Evolutionary conservation across 2,113 vertebrate species (phyloP), one percentile per base, ranked within the genome.

Genomic region (Neolamprologus brichardi): DNA sequence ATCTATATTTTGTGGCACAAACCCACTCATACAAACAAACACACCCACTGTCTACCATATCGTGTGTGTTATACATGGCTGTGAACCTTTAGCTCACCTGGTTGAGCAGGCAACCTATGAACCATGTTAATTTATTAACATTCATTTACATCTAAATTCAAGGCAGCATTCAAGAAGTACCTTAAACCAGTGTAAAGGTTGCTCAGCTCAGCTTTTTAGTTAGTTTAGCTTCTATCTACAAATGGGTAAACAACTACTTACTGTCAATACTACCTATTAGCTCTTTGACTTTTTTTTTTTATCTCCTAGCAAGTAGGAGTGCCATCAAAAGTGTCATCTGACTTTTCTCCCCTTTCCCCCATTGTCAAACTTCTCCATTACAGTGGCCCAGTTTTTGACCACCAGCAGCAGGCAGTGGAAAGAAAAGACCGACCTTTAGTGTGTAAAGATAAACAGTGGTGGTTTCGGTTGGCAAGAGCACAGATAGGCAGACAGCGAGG

Each of bases 381-480:
- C 14, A 4, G 56, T 56, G 32, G 60, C 60, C 60, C 77, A 83
- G 54, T 81, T 7, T 58, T 8, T 62, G 90, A 92, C 88, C 93
- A 93, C 87, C 92, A 89, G 75, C 88, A 82, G 64, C 39, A 79
- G 23, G 62, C 81, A 23, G 77, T 88, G 93, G 88, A 94, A 93
- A 95, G 80, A 93, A 85, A 81, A 79, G 56, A 23, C 52, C 8
- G 14, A 18, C n/a, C 75, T 87, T 91, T 89, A 77, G 84, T 83
- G 83, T 87, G 89, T 87, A 28, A 84, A 91, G 84, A 90, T 93
- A 94, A 92, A 91, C 77, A 93, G 60, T 80, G 37, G 85, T 81
- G 90, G 88, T 89, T 92, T 87, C 41, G 79, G 89, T 89, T 90
- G 88, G 92, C 83, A 86, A 80, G 5, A 90, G 60, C 56, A 84